A percentile compares a stretch with the other conserved stretches of the same genome.
Conservation (phyloP, 2,888 invertebrate species). For the Cerastoderma edule region DNA sequence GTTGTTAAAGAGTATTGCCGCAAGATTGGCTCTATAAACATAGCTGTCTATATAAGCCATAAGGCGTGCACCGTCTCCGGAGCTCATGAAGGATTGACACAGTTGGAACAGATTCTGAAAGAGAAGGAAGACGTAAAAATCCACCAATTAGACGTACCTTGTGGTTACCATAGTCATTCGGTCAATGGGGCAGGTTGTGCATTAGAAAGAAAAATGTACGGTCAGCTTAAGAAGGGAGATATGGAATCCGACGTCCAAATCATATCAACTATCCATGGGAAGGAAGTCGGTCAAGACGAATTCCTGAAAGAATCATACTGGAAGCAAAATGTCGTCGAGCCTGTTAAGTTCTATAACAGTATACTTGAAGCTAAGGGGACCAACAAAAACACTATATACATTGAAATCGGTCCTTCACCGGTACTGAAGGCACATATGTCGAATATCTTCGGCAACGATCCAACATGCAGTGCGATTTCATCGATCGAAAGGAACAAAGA, state of each 20-base stretch:
- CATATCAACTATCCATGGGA: slow-evolving; percentile 41
- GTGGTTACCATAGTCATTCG: slow-evolving; percentile 64
- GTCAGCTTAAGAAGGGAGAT: slow-evolving; percentile 5
- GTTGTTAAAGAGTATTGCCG: slow-evolving; percentile 32
- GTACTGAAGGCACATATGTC: slow-evolving; percentile 33
- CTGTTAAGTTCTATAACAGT: slow-evolving; percentile 60
- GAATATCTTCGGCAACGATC: slow-evolving; percentile 21
- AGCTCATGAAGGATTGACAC: slow-evolving; percentile 40
- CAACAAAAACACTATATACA: slow-evolving; percentile 47
- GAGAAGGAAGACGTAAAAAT: slow-evolving; percentile 11
- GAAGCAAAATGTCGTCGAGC: slow-evolving; percentile 58
- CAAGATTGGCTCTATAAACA: slow-evolving; percentile 24
- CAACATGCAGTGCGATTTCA: slow-evolving; percentile 11
- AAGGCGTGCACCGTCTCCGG: slow-evolving; percentile 63
- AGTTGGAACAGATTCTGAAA: slow-evolving; percentile 42
- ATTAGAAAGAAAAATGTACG: slow-evolving; percentile 32
- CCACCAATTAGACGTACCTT: slow-evolving; percentile 29
- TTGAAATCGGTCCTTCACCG: slow-evolving; percentile 54
- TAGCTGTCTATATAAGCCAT: slow-evolving; percentile 62
- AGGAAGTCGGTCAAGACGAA: slow-evolving; percentile 14
- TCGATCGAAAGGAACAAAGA: slow-evolving; percentile 26
- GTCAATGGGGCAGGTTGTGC: slow-evolving; percentile 38
- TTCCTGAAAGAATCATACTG: slow-evolving; percentile 58
- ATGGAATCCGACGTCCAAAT: background rate
- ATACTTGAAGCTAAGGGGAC: slow-evolving; percentile 35